Base-by-base conservation (phyloP, 2,113 vertebrate species). In the Sebastes schlegelii region DNA sequence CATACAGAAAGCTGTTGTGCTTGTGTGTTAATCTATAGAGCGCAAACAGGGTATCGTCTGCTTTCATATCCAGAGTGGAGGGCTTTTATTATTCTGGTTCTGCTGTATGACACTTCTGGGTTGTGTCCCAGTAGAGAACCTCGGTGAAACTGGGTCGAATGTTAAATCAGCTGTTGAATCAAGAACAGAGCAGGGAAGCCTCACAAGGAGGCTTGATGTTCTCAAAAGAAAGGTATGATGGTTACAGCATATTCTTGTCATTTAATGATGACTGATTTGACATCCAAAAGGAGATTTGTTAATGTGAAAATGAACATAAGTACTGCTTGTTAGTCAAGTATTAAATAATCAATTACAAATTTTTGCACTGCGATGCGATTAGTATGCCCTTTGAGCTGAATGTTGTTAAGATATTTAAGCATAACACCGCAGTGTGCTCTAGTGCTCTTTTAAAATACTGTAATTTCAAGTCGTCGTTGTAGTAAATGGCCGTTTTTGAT, bases 101-200 rank as follows among this genome's bases (percentile, higher is more conserved):
- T 93, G 89, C 89, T 79, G 85, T 23, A 89, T 95, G 95, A 95
- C 95, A 95, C 94, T 95, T 95, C 92, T 95, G 86, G 95, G 95
- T 95, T 93, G 92, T 42, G 90, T 95, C 95, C 94, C 95, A 86
- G 91, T 84, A 92, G 94, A 92, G 92, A 93, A 84, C 89, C 92
- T 88, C 42, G 66, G 77, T 49, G 90, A 93, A 95, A 95, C 88
- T 95, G 94, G 95, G 94, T 94, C 93, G 90, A 91, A 90, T 93
- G 92, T 93, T 92, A 94, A 92, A 93, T 88, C 84, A 91, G 91
- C 92, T 84, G 92, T 83, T 89, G 90, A 93, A 92, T 92, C 86
- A 89, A 75, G 89, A 93, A 89, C 79, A 85, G 86, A 91, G 91
- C 77, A 51, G 79, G 66, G 85, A 85, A 76, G 70, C 79, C 86